phyloP scores from a whole-genome alignment of 2,113 vertebrate genomes.

The Caranx ignobilis region DNA sequence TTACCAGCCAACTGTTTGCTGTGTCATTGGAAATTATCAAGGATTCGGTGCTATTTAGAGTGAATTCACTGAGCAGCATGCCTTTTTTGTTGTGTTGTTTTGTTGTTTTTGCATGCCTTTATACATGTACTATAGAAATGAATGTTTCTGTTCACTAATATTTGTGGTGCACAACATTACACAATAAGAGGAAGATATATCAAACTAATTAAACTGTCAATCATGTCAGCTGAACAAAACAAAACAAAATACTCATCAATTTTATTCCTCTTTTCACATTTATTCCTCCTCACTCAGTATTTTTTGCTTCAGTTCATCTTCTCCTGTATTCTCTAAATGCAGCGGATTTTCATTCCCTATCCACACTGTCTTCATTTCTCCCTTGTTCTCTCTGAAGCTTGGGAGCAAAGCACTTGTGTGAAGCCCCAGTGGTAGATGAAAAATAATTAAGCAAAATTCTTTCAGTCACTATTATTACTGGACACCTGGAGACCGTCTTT shows the following conservation, averaged over 20 bases:
- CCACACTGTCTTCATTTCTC: slow-evolving; percentile 7
- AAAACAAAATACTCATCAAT: slow-evolving; percentile 11
- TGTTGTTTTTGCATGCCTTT: not conserved
- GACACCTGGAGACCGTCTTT: slow-evolving; percentile 90
- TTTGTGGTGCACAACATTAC: not conserved
- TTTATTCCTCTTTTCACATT: slow-evolving; percentile 10
- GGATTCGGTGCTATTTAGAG: not conserved
- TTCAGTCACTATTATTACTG: slow-evolving; percentile 91
- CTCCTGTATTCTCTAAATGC: slow-evolving; percentile 3
- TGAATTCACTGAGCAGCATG: not conserved
- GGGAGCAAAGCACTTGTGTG: slow-evolving; percentile 76
- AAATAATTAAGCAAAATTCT: slow-evolving; percentile 83
- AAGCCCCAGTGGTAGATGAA: slow-evolving; percentile 87
- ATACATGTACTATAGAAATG: not conserved
- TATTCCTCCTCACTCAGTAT: slow-evolving; percentile 10
- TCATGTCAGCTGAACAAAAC: slow-evolving; percentile 7
- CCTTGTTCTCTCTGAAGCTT: slow-evolving; percentile 20
- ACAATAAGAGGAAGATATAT: not conserved
- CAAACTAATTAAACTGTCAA: not conserved
- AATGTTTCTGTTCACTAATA: not conserved
- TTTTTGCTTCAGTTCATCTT: not conserved
- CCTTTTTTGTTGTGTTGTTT: not conserved
- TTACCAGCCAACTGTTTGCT: slow-evolving; percentile 39
- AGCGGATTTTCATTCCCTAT: slow-evolving; percentile 35
- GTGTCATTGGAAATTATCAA: slow-evolving; percentile 25